A percentile compares a stretch with the other conserved stretches of the same genome.
phyloP scores from a whole-genome alignment of 2,888 invertebrate genomes.

The Hirtodrosophila histrioides region DNA sequence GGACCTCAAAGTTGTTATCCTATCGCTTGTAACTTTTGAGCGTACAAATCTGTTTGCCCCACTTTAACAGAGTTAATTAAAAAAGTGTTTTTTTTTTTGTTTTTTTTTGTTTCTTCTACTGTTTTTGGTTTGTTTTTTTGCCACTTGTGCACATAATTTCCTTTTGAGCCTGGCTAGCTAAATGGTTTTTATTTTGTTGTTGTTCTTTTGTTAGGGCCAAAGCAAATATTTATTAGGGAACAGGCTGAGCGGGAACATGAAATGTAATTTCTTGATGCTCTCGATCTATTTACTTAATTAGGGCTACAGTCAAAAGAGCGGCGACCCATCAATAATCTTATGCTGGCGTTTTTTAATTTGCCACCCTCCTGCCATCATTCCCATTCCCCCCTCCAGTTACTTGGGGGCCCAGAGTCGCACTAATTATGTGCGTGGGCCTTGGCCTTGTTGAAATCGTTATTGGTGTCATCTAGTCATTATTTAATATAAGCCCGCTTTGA shows the following conservation, averaged over 20 bases:
- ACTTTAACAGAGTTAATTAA: constrained; percentile 62
- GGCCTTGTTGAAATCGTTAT: constrained; percentile 30
- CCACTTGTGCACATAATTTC: constrained; percentile 50
- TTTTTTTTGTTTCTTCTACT: no score
- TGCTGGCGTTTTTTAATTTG: constrained; percentile 39
- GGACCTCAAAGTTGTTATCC: constrained; percentile 19
- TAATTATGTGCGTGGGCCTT: constrained; percentile 46
- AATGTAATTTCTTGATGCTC: constrained; percentile 34
- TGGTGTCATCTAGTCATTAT: constrained; percentile 75
- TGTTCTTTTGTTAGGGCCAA: constrained; percentile 26
- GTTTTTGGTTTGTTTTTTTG: constrained; percentile 12
- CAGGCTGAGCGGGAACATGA: constrained; percentile 18
- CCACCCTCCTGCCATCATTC: background rate
- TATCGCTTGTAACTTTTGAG: constrained; percentile 14
- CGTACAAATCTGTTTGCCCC: constrained; percentile 43
- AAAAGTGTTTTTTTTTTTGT: constrained; percentile 30
- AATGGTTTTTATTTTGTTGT: constrained; percentile 20
- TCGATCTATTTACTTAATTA: constrained; percentile 43
- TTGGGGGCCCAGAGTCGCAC: background rate
- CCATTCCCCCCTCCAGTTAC: no score
- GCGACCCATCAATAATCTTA: constrained; percentile 49
- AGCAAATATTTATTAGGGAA: constrained; percentile 36
- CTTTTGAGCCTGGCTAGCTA: constrained; percentile 42
- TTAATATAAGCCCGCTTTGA: constrained; percentile 70
- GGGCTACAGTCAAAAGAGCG: constrained; percentile 18